These are phyloP conservation scores for Zygaena filipendulae DNA, from an alignment of 2,888 invertebrate genomes.

Conservation along the genomic window DNA sequence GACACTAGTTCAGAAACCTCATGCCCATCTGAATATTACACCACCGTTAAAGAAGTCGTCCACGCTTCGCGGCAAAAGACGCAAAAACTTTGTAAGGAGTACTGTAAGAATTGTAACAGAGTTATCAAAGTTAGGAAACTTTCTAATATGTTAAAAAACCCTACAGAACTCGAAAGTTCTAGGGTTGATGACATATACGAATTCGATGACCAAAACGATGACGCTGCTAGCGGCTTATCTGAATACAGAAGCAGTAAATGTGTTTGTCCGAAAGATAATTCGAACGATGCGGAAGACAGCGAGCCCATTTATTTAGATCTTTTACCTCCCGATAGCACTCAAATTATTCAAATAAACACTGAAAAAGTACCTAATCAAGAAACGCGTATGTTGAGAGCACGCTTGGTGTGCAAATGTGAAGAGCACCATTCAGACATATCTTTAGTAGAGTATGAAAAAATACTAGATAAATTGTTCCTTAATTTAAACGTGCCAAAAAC, in stretches of 20 bases:
- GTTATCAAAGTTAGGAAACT: slow-evolving; percentile 1
- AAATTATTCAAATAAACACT: not conserved
- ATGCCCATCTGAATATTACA: slow-evolving; percentile 1
- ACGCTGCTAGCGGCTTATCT: not conserved
- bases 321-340: not conserved
- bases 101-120: not conserved
- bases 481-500: not conserved
- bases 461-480: not conserved
- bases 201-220: slow-evolving; percentile 8
- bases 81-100: not conserved
- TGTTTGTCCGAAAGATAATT: not conserved
- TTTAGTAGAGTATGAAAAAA: not conserved
- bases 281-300: not conserved
- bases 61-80: not conserved
- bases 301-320: not conserved
- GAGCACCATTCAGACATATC: too few relatives aligned
- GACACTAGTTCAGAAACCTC: too few relatives aligned
- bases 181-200: slow-evolving; percentile 8
- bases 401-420: not conserved
- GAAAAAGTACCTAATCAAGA: not conserved
- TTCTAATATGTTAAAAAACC: not conserved
- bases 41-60: slow-evolving; percentile 1
- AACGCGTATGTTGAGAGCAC: not conserved
- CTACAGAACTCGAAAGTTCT: too few relatives aligned
- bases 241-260: not conserved